phyloP scores from a whole-genome alignment of 2,113 vertebrate genomes.

The Cavia aperea region DNA sequence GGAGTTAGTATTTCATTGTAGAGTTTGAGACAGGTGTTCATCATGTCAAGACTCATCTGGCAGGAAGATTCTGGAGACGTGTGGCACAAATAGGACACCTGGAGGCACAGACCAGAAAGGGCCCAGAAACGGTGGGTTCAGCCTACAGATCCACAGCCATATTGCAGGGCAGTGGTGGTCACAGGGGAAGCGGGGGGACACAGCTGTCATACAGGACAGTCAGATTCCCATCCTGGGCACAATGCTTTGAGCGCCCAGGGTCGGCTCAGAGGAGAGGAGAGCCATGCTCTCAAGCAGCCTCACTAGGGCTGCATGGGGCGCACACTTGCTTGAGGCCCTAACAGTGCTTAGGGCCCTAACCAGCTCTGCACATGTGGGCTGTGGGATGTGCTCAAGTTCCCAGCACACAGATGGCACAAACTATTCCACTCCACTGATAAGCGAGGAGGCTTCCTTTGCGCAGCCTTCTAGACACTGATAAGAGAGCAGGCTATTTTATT shows the following conservation, averaged over 20 bases:
- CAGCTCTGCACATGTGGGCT: too few species aligned
- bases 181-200: not conserved
- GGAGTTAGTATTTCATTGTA: not conserved
- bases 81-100: not conserved
- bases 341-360: accelerated
- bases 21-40: not conserved
- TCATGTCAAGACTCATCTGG: not conserved
- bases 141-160: not conserved
- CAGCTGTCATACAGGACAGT: not conserved
- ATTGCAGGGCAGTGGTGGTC: not conserved
- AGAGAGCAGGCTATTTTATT: not conserved
- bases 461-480: not conserved
- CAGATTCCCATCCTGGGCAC: not conserved
- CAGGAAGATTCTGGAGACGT: not conserved
- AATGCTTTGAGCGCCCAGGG: not conserved
- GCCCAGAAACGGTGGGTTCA: too few species aligned
- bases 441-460: not conserved
- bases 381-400: not conserved
- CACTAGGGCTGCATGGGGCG: not conserved
- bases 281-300: not conserved
- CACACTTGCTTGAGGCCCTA: not conserved
- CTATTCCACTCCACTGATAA: not conserved
- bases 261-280: not conserved
- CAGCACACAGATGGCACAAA: not conserved
- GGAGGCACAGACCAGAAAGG: not conserved